Base-by-base conservation (phyloP, 2,888 invertebrate species). In the Harpalus rubripes region DNA sequence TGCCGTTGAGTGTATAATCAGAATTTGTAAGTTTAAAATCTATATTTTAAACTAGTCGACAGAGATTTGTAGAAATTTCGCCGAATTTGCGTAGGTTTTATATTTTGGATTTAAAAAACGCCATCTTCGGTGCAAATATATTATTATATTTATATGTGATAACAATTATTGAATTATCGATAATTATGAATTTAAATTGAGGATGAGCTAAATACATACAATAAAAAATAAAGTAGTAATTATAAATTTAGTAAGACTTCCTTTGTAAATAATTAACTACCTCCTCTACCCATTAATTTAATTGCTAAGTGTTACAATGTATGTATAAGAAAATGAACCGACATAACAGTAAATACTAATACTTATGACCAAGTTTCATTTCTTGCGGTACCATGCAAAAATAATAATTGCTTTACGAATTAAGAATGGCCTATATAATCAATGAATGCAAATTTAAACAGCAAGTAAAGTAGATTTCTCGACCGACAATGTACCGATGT, bases 391-490 rank as follows among this genome's bases (percentile, higher is more conserved):
- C 10, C 26, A 22, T 7, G 63, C 26, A 10, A 63, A 63, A 63
- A 26, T 63, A 63, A 63, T 63, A 63, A 63, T 63, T 63, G 63
- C 63, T 63, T 63, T 26, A 12, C 5, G 26, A 26, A 63, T 63
- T 63, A 63, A 59, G 63, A 26, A 18, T n/a, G 63, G 22, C 26
- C 63, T 26, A 63, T 63, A 26, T 63, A 63, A 22, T 12, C 63
- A 63, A 8, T 18, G 63, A 63, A 63, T 63, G 63, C 63, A 63
- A 63, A 63, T 63, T 4, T 16, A 18, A 59, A 59, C 59, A 59
- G 1, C 44, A 39, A 41, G 72, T 72, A 72, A 76, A 52, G 74
- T 76, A 76, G 74, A 76, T 76, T 76, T 76, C 74, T 76, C 74
- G 74, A 52, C 52, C 74, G 74, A 76, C 52, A 76, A 76, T 32